Percentiles rank a stretch among this genome's conserved stretches.
Conservation (phyloP, 2,888 invertebrate species). For the Mactromeris polynyma region DNA sequence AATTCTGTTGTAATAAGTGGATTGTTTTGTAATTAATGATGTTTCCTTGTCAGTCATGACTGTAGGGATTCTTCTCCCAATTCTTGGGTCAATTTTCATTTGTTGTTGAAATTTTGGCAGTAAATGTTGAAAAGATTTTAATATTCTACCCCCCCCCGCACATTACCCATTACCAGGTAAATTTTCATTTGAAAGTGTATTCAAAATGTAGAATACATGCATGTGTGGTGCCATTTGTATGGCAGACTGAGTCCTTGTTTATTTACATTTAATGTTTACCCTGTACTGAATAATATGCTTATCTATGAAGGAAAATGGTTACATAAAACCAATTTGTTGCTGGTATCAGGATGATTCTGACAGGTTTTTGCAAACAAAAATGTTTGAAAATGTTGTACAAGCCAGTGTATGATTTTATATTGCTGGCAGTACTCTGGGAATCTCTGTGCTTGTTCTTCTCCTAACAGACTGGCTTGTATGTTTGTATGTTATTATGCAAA, state of each 20-base stretch:
- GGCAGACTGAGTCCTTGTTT: not conserved
- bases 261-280: not conserved
- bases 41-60: no score
- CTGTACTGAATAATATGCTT: not conserved
- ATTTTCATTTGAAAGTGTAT: no score
- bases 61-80: no score
- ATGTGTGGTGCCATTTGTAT: not conserved
- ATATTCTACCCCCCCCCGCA: no score
- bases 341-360: not conserved
- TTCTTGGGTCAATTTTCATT: no score
- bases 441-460: not conserved
- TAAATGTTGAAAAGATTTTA: no score
- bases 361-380: not conserved
- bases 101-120: no score
- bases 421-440: not conserved
- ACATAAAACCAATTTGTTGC: not conserved
- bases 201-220: no score
- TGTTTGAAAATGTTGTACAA: not conserved
- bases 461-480: constrained; percentile 3
- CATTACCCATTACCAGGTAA: no score
- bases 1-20: not conserved
- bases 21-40: not conserved
- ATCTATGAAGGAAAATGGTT: not conserved
- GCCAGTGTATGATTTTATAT: not conserved
- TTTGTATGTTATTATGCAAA: constrained; percentile 2